Base-by-base conservation (phyloP, 1,140 invertebrate species). In the Oedothorax gibbosus region DNA sequence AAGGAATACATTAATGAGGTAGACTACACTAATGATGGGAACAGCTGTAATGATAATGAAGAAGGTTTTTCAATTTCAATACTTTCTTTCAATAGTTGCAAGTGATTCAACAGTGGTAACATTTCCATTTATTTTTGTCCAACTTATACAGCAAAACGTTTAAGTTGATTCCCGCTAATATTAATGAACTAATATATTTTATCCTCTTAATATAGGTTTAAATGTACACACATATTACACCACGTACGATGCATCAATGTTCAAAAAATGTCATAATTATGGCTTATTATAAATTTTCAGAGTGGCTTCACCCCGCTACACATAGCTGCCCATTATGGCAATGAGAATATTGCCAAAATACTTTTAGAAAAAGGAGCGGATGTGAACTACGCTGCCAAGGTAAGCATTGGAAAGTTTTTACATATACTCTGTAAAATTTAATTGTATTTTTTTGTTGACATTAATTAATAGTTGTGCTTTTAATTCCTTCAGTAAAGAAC, bases 261-360 rank as follows among this genome's bases (percentile, higher is more conserved):
- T 2, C 62, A 20, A 14, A 65, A 20, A 9, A n/a, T 65, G 10
- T 20, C 20, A 20, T 21, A 50, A 14, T 4, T 85, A 62, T 62
- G 21, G 12, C 21, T 35, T 54, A 2, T 35, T 83, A 49, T 71
- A 10, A 78, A 73, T 86, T 88, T 88, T 64, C 87, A 92, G 93
- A 98, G 97, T 89, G 98, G 98, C 0, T 99, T 99, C 89, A 99
- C 98, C 50, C 98, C 98, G 15, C 92, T 99, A 56, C 98, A 99
- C 90, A 99, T 99, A 88, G 97, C 98, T 86, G 95, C 98, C 54
- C 99, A 99, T 91, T 99, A 99, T 91, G 98, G 98, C 56, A 99
- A 99, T 91, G 96, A 98, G 89, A 94, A 95, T 78, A 98, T 99
- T 84, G 98, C 97, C 21, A 94, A 95, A 87, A 91, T 99, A 75